Evolutionary conservation across 1,140 invertebrate genomes (phyloP), one percentile per base, ranked within the genome.

Genomic region (Myzus persicae): DNA sequence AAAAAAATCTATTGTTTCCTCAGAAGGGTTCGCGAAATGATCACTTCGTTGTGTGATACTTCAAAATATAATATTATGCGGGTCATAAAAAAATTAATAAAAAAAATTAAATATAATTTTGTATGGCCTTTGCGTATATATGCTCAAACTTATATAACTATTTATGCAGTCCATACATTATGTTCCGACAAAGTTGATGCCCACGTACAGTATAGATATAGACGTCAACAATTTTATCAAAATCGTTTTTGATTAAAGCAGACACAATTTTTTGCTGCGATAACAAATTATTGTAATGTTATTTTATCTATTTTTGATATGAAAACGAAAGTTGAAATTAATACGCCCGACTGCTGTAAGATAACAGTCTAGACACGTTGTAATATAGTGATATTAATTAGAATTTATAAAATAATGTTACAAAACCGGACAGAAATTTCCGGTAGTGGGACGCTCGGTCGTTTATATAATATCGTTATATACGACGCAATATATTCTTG

Each of bases 251-350:
- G 26, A 82, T 38, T 76, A 40, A 24, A 48, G 18, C 7, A 88
- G 42, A 46, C 44, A 46, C 5, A n/a, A 44, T 89, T 51, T 51
- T 87, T 54, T 51, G 14, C 87, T 51, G 87, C 46, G 44, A 89
- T 89, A 51, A 54, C 24, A 89, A 7, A 44, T 46, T 46, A 44
- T 76, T 7, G 2, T n/a, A 51, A 51, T 51, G 48, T 22, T 48
- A n/a, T 11, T 9, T 51, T 38, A 89, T 89, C 46, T 89, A 44
- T 89, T 89, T 89, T 51, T 9, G n/a, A 22, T 89, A 38, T 48
- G 87, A 89, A 89, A 89, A 89, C 48, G 87, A 89, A 89, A 89
- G 87, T 89, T 24, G 46, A 89, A 89, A 51, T 89, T 36, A 38
- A 89, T 89, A 89, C 48, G 87, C 22, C 48, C 46, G 46, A 48